phyloP scores from a whole-genome alignment of 2,113 vertebrate genomes.

The Barbus barbus region DNA sequence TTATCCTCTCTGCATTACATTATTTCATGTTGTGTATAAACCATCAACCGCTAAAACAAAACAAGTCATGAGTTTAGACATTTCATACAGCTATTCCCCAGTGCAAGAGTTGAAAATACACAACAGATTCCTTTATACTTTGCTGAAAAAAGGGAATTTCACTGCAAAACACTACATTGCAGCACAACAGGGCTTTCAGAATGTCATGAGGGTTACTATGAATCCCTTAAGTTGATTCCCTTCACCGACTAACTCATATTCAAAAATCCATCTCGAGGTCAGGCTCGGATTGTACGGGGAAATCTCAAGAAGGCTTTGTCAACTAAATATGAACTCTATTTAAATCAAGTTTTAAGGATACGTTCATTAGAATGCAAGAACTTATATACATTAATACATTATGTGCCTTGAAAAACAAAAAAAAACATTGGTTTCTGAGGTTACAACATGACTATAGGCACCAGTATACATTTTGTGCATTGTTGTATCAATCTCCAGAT shows the following conservation, averaged over 20 bases:
- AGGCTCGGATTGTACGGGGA: background rate
- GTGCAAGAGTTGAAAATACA: background rate
- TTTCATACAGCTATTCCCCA: background rate
- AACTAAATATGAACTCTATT: slow-evolving; percentile 46
- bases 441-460: too few species aligned
- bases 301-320: slow-evolving; percentile 39
- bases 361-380: slow-evolving; percentile 65
- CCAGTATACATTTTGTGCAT: too few species aligned
- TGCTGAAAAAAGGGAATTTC: background rate
- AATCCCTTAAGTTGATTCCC: too few species aligned
- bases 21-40: background rate
- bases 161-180: background rate
- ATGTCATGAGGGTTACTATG: background rate
- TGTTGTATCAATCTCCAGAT: too few species aligned
- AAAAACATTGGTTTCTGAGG: too few species aligned
- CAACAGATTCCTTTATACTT: background rate
- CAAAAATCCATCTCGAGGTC: slow-evolving; percentile 4
- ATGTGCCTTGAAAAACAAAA: slow-evolving; percentile 34
- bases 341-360: slow-evolving; percentile 56
- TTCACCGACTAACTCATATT: background rate
- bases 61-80: background rate
- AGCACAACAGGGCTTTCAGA: background rate
- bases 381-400: too few species aligned
- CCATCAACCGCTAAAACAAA: background rate
- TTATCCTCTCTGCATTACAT: background rate